These are phyloP conservation scores for Spinus olivaceus DNA, from an alignment of 2,797 vertebrate species.

Conservation along the genomic window DNA sequence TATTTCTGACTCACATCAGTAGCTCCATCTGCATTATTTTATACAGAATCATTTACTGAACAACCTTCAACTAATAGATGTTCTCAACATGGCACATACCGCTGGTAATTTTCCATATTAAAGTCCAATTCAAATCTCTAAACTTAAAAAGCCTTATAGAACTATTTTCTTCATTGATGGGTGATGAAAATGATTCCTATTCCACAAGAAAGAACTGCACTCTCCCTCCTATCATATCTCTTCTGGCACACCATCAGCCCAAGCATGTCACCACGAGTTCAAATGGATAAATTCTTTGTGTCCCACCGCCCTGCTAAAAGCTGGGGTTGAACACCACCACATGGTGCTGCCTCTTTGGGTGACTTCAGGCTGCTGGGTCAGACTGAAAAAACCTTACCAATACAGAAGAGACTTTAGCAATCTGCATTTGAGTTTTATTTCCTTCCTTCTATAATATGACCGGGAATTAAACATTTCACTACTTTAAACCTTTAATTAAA, in stretches of 20 bases:
- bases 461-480: background rate
- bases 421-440: background rate
- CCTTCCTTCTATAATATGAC: background rate
- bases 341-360: background rate
- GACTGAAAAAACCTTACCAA: background rate
- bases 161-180: background rate
- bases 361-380: background rate
- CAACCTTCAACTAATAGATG: background rate
- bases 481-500: background rate
- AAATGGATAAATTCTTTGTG: background rate
- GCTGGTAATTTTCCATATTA: background rate
- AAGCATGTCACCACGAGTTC: background rate
- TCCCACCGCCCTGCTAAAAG: background rate
- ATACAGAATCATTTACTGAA: background rate
- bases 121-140: background rate
- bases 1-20: slow-evolving; percentile 29
- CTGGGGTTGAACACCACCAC: background rate
- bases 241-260: background rate
- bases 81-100: background rate
- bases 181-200: background rate
- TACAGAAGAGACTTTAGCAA: background rate
- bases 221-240: background rate
- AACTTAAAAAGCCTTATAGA: background rate
- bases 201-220: background rate
- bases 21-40: slow-evolving; percentile 34